Evolutionary conservation across 2,113 vertebrate species (phyloP).

Genomic region (Lucifuga dentata): DNA sequence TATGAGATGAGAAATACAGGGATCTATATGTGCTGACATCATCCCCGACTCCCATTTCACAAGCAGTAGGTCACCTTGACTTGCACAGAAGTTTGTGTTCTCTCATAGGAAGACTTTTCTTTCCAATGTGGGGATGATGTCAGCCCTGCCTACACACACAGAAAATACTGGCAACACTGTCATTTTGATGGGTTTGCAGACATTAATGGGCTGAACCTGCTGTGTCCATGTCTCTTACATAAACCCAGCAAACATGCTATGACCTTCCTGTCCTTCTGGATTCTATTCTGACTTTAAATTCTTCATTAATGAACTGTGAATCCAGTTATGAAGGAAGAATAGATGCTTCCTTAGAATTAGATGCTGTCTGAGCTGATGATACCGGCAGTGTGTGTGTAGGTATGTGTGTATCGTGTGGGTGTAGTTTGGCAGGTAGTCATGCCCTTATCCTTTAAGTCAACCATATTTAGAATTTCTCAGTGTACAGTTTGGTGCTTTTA

Average conservation of each 20-base stretch:
- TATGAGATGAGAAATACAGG: constrained; percentile 24
- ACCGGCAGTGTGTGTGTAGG: not conserved
- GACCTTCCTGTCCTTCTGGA: no score
- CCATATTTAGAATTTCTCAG: constrained; percentile 60
- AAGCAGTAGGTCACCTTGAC: constrained; percentile 61
- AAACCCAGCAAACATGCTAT: not conserved
- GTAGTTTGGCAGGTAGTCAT: constrained; percentile 59
- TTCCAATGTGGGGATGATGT: not conserved
- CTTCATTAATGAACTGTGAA: constrained; percentile 1
- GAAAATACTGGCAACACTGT: not conserved
- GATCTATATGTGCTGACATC: constrained; percentile 20
- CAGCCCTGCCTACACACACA: constrained; percentile 9
- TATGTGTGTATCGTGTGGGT: constrained; percentile 29
- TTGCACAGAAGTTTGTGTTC: constrained; percentile 32
- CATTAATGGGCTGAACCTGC: not conserved
- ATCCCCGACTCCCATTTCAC: constrained; percentile 17
- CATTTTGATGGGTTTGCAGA: not conserved
- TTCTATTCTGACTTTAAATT: not conserved
- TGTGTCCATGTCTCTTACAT: no score
- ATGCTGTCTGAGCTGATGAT: constrained; percentile 32
- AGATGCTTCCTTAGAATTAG: constrained; percentile 23
- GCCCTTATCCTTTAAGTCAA: constrained; percentile 67
- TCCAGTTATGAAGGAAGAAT: constrained; percentile 7
- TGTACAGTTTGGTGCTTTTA: no score
- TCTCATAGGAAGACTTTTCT: constrained; percentile 20